Evolutionary conservation across 1,140 invertebrate genomes (phyloP).

Genomic region (Drosophila lowei): DNA sequence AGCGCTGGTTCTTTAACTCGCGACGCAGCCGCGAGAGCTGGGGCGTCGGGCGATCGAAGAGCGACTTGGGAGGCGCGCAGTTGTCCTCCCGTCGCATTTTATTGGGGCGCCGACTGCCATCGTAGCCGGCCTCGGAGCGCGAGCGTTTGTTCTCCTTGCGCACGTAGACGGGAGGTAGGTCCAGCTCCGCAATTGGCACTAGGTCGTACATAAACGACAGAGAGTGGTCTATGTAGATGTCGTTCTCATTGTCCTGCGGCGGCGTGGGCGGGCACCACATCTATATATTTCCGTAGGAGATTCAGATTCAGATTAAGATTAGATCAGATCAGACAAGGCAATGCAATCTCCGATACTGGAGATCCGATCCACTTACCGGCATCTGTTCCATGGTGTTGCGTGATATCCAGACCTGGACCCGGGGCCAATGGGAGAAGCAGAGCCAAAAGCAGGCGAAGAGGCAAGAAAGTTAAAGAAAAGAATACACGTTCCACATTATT

Average conservation of each 20-base stretch:
- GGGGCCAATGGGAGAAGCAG: background rate
- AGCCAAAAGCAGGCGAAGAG: constrained; percentile 62
- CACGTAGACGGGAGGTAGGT: constrained; percentile 93
- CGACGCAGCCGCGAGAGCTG: constrained; percentile 90
- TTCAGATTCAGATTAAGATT: constrained; percentile 20
- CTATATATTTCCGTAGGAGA: constrained; percentile 84
- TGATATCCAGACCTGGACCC: constrained; percentile 88
- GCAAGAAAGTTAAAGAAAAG: constrained; percentile 78
- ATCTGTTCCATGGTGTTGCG: constrained; percentile 88
- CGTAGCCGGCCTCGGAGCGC: constrained; percentile 86
- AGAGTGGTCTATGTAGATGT: constrained; percentile 95
- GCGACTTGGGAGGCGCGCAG: constrained; percentile 90
- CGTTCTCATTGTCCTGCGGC: constrained; percentile 92
- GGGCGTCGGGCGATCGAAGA: constrained; percentile 94
- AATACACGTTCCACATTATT: constrained; percentile 80
- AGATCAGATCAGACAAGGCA: background rate
- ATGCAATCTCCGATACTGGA: too few relatives aligned
- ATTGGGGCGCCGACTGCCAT: constrained; percentile 85
- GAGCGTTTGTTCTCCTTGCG: constrained; percentile 91
- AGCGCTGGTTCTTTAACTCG: constrained; percentile 90
- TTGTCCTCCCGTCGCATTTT: constrained; percentile 90
- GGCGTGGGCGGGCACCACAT: constrained; percentile 98
- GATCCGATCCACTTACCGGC: constrained; percentile 87
- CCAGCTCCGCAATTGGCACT: constrained; percentile 91
- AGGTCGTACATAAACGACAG: constrained; percentile 93